These are phyloP conservation scores for Philopotamus ludificatus DNA, from an alignment of 1,140 invertebrate species.

Conservation along the genomic window DNA sequence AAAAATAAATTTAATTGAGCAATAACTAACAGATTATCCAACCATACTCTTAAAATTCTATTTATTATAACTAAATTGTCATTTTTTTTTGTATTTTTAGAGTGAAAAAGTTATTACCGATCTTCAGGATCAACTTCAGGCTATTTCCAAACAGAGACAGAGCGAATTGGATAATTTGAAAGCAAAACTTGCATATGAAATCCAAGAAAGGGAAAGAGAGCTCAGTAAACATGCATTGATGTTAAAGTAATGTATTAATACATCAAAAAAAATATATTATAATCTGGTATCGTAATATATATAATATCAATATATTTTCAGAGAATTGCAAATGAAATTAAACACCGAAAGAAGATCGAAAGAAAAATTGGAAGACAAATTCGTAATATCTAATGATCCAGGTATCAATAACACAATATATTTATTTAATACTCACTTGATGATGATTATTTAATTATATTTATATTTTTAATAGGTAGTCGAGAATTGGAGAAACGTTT, in stretches of 20 bases:
- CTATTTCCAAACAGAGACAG: constrained; percentile 57
- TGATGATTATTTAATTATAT: constrained; percentile 6
- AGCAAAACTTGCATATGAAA: constrained; percentile 70
- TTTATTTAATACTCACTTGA: constrained; percentile 4
- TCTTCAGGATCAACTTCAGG: constrained; percentile 62
- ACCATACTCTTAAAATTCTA: too few relatives aligned
- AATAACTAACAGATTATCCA: too few relatives aligned
- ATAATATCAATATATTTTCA: constrained; percentile 41
- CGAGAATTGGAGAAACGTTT: constrained; percentile 51
- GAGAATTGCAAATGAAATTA: constrained; percentile 50
- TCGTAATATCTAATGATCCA: constrained; percentile 46
- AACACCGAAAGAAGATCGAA: constrained; percentile 56
- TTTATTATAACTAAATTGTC: constrained; percentile 37
- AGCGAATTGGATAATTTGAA: constrained; percentile 67
- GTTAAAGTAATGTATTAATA: constrained; percentile 52
- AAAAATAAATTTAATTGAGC: too few relatives aligned
- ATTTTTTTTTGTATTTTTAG: constrained; percentile 49
- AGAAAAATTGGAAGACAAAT: constrained; percentile 58
- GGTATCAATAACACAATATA: constrained; percentile 43
- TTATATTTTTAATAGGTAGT: constrained; percentile 45
- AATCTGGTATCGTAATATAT: not conserved
- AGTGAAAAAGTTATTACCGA: constrained; percentile 65
- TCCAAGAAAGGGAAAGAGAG: constrained; percentile 77
- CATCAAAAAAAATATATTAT: not conserved
- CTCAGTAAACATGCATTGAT: constrained; percentile 71